Conservation (phyloP, 2,797 vertebrate genomes). For the Pampus argenteus region DNA sequence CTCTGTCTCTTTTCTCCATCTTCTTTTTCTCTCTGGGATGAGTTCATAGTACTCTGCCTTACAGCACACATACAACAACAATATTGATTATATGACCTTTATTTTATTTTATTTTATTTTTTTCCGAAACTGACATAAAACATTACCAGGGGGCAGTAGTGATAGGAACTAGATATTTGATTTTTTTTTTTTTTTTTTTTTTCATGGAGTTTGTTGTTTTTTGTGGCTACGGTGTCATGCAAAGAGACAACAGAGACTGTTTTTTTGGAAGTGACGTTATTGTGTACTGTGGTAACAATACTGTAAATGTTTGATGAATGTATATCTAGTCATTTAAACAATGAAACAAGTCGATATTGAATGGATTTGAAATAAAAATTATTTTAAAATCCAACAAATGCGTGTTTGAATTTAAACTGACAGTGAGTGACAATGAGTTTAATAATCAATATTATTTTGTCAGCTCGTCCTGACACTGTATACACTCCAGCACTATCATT, state of each 20-base stretch:
- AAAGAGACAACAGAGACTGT: slow-evolving; percentile 54
- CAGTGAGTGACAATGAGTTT: not conserved
- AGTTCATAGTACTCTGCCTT: slow-evolving; percentile 62
- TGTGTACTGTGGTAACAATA: slow-evolving; percentile 81
- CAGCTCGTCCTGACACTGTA: too few relatives aligned
- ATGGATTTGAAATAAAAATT: slow-evolving; percentile 84
- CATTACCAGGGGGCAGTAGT: slow-evolving; percentile 55
- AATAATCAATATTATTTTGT: not conserved
- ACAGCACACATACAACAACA: slow-evolving; percentile 55
- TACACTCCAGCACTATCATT: too few relatives aligned
- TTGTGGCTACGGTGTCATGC: slow-evolving; percentile 68
- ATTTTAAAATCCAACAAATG: slow-evolving; percentile 59
- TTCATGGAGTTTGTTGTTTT: slow-evolving; percentile 70
- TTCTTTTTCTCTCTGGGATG: slow-evolving; percentile 48
- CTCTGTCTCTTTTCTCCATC: slow-evolving; percentile 43
- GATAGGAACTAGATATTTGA: slow-evolving; percentile 63
- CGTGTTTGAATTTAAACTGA: slow-evolving; percentile 3
- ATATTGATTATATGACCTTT: slow-evolving; percentile 35
- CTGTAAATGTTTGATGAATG: slow-evolving; percentile 85
- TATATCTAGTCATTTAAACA: slow-evolving; percentile 82
- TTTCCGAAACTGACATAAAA: slow-evolving; percentile 43
- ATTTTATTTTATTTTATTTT: slow-evolving; percentile 22
- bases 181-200: slow-evolving; percentile 39
- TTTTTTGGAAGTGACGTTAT: slow-evolving; percentile 73
- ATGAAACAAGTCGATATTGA: slow-evolving; percentile 77